Percentiles rank a stretch among this genome's conserved stretches.
Conservation (phyloP, 2,113 vertebrate genomes). For the Heterotilapia buettikoferi region DNA sequence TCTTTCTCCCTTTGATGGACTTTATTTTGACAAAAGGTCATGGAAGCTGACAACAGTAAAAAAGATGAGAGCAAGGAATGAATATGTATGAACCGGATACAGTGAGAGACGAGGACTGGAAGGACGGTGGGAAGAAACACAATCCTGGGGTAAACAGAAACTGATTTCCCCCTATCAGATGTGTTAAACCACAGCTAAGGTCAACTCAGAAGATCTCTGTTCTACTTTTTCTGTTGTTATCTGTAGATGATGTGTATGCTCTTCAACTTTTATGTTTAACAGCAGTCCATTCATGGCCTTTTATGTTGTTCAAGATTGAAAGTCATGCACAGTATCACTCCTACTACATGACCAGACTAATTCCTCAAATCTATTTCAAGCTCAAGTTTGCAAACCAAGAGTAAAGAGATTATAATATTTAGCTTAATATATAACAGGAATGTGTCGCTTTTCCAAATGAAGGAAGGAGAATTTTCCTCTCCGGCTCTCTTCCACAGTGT, state of each 20-base stretch:
- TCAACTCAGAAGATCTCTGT: not conserved
- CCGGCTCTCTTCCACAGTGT: not conserved
- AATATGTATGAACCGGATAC: not conserved
- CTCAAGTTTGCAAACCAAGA: not conserved
- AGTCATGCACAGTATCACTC: not conserved
- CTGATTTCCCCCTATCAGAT: not conserved
- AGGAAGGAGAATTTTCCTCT: not conserved
- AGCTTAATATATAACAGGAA: not conserved
- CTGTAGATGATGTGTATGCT: not conserved
- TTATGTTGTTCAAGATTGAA: not conserved
- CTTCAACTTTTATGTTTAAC: not conserved
- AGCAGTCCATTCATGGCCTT: not conserved
- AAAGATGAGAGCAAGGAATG: not conserved
- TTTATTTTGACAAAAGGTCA: slow-evolving; percentile 38
- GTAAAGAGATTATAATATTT: not conserved
- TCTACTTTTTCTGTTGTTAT: not conserved
- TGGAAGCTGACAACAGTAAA: not conserved
- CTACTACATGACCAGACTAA: not conserved
- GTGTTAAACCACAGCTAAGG: not conserved
- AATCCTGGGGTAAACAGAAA: not conserved
- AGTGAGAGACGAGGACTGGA: not conserved
- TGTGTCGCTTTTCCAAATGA: not conserved
- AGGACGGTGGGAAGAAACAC: not conserved
- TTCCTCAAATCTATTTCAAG: not conserved
- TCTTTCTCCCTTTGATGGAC: not conserved